Conservation (phyloP, 2,888 invertebrate genomes). For the Abrostola tripartita region DNA sequence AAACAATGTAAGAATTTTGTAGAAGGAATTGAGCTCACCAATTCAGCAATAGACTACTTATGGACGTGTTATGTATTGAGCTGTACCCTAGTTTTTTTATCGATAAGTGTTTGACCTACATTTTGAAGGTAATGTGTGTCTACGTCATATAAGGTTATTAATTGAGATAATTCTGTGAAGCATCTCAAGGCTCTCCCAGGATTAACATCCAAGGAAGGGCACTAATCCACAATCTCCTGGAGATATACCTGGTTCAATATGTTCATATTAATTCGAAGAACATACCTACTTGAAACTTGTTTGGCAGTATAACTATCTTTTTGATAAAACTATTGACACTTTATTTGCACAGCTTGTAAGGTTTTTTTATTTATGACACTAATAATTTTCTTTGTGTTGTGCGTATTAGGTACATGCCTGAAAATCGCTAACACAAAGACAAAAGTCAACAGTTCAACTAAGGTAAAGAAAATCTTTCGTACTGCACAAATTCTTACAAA, state of each 20-base stretch:
- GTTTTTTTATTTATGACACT: too few relatives aligned
- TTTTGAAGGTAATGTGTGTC: slow-evolving; percentile 3
- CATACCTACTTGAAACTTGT: too few relatives aligned
- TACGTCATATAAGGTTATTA: neutral
- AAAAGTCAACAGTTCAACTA: too few relatives aligned
- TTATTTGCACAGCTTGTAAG: too few relatives aligned
- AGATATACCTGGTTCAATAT: neutral
- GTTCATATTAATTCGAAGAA: neutral
- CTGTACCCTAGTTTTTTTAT: neutral
- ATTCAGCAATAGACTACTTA: neutral
- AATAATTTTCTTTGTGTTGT: too few relatives aligned
- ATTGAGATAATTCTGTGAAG: neutral
- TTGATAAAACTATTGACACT: too few relatives aligned
- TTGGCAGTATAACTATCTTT: too few relatives aligned
- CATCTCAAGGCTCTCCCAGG: neutral
- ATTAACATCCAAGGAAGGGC: neutral
- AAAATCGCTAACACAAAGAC: too few relatives aligned
- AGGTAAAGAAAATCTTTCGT: too few relatives aligned
- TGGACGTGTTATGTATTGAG: neutral
- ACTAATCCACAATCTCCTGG: neutral
- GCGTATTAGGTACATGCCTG: too few relatives aligned
- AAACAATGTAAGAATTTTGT: too few relatives aligned
- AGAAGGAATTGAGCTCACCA: neutral
- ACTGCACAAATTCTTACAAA: too few relatives aligned
- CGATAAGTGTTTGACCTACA: slow-evolving; percentile 4